Conservation (phyloP, 2,797 vertebrate species). For the Crenuchus spilurus region DNA sequence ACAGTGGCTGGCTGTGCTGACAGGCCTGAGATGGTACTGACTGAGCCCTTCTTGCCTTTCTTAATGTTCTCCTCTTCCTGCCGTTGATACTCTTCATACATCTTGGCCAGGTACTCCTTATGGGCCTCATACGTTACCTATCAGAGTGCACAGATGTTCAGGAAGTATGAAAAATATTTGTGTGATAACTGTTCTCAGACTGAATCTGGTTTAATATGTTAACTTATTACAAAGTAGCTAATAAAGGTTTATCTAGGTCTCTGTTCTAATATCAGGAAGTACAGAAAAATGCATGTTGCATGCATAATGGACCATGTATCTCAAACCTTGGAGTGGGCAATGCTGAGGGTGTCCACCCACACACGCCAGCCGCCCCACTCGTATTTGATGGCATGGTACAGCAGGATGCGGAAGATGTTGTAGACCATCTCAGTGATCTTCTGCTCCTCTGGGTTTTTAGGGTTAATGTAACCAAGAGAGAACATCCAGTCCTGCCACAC, state of each 20-base stretch:
- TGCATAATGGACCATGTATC: neutral
- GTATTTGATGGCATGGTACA: slow-evolving; percentile 99
- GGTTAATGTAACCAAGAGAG: slow-evolving; percentile 98
- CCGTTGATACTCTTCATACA: slow-evolving; percentile 99
- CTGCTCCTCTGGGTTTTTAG: slow-evolving; percentile 97
- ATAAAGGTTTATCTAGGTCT: no score
- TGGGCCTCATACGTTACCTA: slow-evolving; percentile 99
- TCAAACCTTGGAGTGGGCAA: slow-evolving; percentile 97
- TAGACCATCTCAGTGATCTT: slow-evolving; percentile 99
- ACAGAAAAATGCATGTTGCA: neutral
- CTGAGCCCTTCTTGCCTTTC: slow-evolving; percentile 96
- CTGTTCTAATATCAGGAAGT: neutral
- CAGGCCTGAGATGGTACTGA: slow-evolving; percentile 98
- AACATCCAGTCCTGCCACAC: slow-evolving; percentile 99
- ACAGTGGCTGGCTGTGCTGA: slow-evolving; percentile 89
- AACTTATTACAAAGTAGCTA: no score
- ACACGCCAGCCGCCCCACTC: slow-evolving; percentile 99
- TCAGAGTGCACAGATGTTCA: neutral
- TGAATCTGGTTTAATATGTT: no score
- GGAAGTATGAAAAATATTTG: no score
- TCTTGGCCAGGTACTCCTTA: slow-evolving; percentile 98
- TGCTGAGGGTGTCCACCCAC: slow-evolving; percentile 98
- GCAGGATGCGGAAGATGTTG: slow-evolving; percentile 97
- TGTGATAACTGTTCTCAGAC: no score
- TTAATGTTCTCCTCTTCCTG: slow-evolving; percentile 99